Evolutionary conservation across 2,113 vertebrate genomes (phyloP).

Genomic region (Actenoides lindsayi): DNA sequence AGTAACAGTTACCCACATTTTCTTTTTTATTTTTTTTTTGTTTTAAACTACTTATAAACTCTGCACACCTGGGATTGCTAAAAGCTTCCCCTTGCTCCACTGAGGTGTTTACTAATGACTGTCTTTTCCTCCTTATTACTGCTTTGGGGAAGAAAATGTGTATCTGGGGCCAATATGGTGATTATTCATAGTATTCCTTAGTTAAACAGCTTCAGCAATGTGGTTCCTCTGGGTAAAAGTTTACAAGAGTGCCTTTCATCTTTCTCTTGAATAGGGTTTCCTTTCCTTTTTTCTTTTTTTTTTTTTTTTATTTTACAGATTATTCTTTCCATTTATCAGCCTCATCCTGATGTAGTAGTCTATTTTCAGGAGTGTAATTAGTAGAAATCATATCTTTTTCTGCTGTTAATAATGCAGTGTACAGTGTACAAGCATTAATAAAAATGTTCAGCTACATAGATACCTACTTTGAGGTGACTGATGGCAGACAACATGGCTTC

Average conservation of each 20-base stretch:
- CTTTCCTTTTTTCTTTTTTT: background rate
- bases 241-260: slow-evolving; percentile 8
- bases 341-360: background rate
- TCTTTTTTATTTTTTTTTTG: background rate
- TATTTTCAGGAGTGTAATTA: background rate
- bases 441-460: background rate
- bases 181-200: slow-evolving; percentile 38
- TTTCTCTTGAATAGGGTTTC: background rate
- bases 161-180: slow-evolving; percentile 24
- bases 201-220: slow-evolving; percentile 1
- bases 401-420: background rate
- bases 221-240: background rate
- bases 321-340: background rate
- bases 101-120: slow-evolving; percentile 26
- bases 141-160: slow-evolving; percentile 36
- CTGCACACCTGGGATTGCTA: slow-evolving; percentile 6
- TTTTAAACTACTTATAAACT: background rate
- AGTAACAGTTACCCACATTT: slow-evolving; percentile 43
- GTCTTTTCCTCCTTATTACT: slow-evolving; percentile 36
- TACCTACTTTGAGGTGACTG: background rate
- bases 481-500: too few species aligned
- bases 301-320: background rate
- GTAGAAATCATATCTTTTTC: background rate
- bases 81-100: slow-evolving; percentile 32
- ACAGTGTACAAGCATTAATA: background rate